phyloP scores from a whole-genome alignment of 2,797 vertebrate genomes.

The Takifugu ocellatus region DNA sequence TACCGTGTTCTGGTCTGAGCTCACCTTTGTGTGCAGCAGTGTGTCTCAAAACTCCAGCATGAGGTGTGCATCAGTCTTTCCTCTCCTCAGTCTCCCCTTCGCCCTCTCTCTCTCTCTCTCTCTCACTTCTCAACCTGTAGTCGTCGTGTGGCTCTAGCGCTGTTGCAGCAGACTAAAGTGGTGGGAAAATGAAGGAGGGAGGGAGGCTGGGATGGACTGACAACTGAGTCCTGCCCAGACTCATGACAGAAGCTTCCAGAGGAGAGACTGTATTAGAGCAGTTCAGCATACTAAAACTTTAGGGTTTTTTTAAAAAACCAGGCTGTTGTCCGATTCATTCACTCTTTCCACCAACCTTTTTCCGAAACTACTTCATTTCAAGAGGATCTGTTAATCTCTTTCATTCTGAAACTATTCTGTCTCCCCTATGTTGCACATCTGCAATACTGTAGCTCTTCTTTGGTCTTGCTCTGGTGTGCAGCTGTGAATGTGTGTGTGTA shows the following conservation, averaged over 20 bases:
- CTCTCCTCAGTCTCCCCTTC: conserved; percentile 63
- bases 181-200: conserved; percentile 48
- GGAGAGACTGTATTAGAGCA: conserved; percentile 57
- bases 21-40: conserved; percentile 63
- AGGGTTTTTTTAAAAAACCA: conserved; percentile 15
- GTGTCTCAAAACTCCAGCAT: conserved; percentile 69
- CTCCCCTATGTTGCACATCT: conserved; percentile 1
- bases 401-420: background rate
- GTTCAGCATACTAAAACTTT: conserved; percentile 38
- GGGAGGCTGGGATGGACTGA: conserved; percentile 53
- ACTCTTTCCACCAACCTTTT: conserved; percentile 33
- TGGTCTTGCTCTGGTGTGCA: conserved; percentile 55
- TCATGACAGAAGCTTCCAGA: conserved; percentile 57
- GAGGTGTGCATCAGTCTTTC: conserved; percentile 58
- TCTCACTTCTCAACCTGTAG: conserved; percentile 73
- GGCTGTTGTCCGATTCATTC: conserved; percentile 27
- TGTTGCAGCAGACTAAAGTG: conserved; percentile 57
- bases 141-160: conserved; percentile 70
- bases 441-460: conserved; percentile 10
- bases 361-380: conserved; percentile 36
- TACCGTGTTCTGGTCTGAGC: conserved; percentile 55
- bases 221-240: conserved; percentile 69
- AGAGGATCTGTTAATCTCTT: background rate
- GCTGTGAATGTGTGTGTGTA: conserved; percentile 60
- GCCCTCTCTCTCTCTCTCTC: conserved; percentile 58